A percentile compares a stretch with the other conserved stretches of the same genome.
Conservation (phyloP, 2,113 vertebrate genomes). For the Eptatretus burgeri region DNA sequence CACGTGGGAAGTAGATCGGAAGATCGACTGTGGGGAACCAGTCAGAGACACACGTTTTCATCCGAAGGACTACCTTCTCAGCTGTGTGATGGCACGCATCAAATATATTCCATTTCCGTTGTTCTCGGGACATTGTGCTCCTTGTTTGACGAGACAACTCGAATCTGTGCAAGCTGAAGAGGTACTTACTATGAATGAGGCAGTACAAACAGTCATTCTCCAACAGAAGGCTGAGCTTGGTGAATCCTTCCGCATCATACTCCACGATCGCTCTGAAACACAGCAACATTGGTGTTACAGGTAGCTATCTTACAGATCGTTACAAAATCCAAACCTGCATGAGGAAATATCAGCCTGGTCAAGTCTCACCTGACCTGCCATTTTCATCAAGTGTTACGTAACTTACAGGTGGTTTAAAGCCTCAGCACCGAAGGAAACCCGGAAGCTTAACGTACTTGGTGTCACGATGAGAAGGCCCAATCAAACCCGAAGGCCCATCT, state of each 20-base stretch:
- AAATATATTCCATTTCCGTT: too few relatives aligned
- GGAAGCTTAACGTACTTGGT: too few relatives aligned
- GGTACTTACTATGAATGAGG: slow-evolving; percentile 69
- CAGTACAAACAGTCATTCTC: slow-evolving; percentile 97
- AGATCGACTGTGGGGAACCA: slow-evolving; percentile 42
- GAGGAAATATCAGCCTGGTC: neutral
- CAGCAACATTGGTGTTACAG: neutral
- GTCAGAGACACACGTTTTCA: slow-evolving; percentile 8
- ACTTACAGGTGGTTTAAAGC: neutral
- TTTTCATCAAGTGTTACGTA: neutral
- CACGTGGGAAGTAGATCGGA: slow-evolving; percentile 75
- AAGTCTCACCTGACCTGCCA: neutral
- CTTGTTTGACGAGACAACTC: too few relatives aligned
- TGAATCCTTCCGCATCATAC: slow-evolving; percentile 91
- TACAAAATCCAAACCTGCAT: neutral
- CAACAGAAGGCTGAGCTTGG: slow-evolving; percentile 72
- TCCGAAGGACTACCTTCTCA: too few relatives aligned
- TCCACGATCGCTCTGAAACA: slow-evolving; percentile 67
- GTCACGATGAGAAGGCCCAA: too few relatives aligned
- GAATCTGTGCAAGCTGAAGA: slow-evolving; percentile 8
- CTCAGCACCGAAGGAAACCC: neutral
- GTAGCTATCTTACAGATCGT: too few relatives aligned
- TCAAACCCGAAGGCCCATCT: too few relatives aligned
- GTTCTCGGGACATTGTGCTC: too few relatives aligned
- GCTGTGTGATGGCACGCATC: too few relatives aligned